Evolutionary conservation across 2,113 vertebrate species (phyloP), one percentile per base, ranked within the genome.

Genomic region (Forbesichthys agassizii): DNA sequence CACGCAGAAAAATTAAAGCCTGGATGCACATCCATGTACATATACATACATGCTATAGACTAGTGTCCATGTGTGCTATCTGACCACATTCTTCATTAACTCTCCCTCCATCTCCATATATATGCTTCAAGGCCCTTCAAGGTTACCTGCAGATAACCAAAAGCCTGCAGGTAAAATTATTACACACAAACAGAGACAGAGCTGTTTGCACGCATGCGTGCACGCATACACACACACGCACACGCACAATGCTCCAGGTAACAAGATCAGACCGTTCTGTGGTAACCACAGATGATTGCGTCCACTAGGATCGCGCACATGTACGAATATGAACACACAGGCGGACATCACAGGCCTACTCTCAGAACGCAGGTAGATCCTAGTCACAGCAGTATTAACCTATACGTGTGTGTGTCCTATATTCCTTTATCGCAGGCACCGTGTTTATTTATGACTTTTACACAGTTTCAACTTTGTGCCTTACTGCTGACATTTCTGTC

Each of bases 131-230:
- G 2, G 33, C 2, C 11, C 9, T n/a, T n/a, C n/a, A n/a, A n/a
- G n/a, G n/a, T n/a, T n/a, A n/a, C n/a, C n/a, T n/a, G n/a, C n/a
- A n/a, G n/a, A n/a, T n/a, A n/a, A 74, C 77, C 80, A 71, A 74
- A 86, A 86, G 88, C 89, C 89, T 85, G 81, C 88, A 89, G 88
- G 89, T 89, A 88, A 82, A 84, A 83, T 71, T 75, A 84, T 80
- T 74, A 70, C 79, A 68, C 80, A 61, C 57, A 9, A 51, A 61
- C 48, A 33, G 51, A 62, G 18, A 48, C 64, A 65, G 64, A 58
- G n/a, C 11, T 20, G 11, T 71, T 66, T 71, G 70, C 42, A 73
- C 54, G 69, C 67, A 73, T 53, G 48, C 54, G 27, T 9, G 27
- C 53, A 58, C 66, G 14, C 14, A 58, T 46, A 68, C 16, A 58